A percentile compares a stretch with the other conserved stretches of the same genome.
Evolutionary conservation across 2,113 vertebrate genomes (phyloP).

Genomic region (Sebastes schlegelii): DNA sequence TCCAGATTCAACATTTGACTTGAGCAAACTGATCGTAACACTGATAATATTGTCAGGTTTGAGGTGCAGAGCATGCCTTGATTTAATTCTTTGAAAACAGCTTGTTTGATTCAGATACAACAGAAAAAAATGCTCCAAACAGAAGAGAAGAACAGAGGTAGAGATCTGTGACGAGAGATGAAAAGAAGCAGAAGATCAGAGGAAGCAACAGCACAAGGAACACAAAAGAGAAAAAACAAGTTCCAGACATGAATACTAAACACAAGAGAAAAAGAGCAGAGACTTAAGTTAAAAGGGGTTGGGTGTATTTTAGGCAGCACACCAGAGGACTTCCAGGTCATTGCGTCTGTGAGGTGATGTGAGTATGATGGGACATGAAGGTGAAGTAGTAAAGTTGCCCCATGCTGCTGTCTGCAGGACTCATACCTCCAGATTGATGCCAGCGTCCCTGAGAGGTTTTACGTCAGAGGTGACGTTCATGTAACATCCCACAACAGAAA

Average conservation of each 20-base stretch:
- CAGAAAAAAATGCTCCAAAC: background rate
- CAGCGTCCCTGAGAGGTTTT: background rate
- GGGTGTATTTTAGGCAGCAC: background rate
- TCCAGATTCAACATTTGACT: too few relatives aligned
- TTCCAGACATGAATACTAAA: background rate
- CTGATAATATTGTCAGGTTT: too few relatives aligned
- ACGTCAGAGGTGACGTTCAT: constrained; percentile 4
- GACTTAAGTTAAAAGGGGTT: background rate
- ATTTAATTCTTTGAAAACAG: too few relatives aligned
- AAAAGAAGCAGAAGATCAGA: background rate
- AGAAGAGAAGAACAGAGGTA: background rate
- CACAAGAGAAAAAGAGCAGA: background rate
- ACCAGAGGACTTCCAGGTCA: constrained; percentile 34
- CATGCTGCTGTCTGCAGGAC: background rate
- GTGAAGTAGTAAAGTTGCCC: constrained; percentile 29
- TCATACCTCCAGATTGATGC: constrained; percentile 17
- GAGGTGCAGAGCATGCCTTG: too few relatives aligned
- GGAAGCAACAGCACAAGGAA: background rate
- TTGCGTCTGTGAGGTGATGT: background rate
- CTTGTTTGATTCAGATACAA: too few relatives aligned
- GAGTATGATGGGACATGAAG: constrained; percentile 34
- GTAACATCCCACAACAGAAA: background rate
- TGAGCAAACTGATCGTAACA: too few relatives aligned
- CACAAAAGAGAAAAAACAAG: background rate
- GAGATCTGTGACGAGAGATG: background rate